Conservation (phyloP, 2,113 vertebrate genomes). For the Pelecanoides urinatrix region DNA sequence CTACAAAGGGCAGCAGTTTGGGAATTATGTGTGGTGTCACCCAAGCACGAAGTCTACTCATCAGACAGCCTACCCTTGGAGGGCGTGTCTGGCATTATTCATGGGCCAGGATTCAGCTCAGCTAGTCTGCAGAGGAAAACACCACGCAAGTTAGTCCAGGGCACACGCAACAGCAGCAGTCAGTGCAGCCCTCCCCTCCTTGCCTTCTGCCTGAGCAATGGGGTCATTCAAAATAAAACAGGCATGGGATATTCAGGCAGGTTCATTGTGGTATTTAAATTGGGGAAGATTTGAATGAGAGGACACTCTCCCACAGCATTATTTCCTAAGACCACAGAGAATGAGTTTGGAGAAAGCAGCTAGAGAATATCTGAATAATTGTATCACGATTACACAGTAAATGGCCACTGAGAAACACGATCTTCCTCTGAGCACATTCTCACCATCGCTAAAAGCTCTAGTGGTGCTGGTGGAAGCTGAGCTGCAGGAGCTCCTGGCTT, state of each 20-base stretch:
- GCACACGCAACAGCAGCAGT: background rate
- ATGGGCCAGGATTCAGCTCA: background rate
- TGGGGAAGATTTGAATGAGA: background rate
- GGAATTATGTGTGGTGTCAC: background rate
- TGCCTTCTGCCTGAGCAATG: background rate
- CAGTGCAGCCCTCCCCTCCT: background rate
- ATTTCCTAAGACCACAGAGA: background rate
- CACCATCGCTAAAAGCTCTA: rapidly evolving
- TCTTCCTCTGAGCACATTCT: background rate
- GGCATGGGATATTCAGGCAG: background rate
- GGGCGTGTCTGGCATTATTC: background rate
- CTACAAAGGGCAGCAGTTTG: background rate
- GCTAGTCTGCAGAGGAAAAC: background rate
- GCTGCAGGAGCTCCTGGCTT: background rate
- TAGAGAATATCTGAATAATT: background rate
- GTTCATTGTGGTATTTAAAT: background rate
- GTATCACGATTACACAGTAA: background rate
- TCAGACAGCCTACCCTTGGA: background rate
- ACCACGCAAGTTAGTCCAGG: background rate
- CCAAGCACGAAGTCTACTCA: background rate
- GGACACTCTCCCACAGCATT: background rate
- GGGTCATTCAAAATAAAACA: background rate
- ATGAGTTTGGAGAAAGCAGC: background rate
- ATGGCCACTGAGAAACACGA: background rate
- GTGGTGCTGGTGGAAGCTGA: background rate